Evolutionary conservation across 2,888 invertebrate genomes (phyloP), one percentile per base, ranked within the genome.

Genomic region (Agrotis ipsilon): DNA sequence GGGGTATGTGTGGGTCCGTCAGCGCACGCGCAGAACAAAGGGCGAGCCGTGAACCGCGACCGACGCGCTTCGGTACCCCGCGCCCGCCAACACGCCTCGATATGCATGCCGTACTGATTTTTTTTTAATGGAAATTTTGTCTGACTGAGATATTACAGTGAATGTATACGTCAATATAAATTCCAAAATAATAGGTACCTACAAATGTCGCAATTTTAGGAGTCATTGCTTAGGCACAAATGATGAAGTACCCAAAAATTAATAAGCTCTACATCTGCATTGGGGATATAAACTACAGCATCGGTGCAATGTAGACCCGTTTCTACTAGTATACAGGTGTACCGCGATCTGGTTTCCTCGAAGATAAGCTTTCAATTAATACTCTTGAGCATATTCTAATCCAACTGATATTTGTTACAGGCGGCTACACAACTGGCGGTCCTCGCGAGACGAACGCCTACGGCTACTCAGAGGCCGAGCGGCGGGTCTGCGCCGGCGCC

Each of bases 341-440:
- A 32, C 4, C 46, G 43, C 16, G 13, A n/a, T 45, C 32, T 51
- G 9, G 1, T 16, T 39, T n/a, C 5, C 6, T 68, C 9, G 11
- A 27, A 13, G 7, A 24, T 2, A 43, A 4, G 9, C 16, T 18
- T 5, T 19, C 13, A 3, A 13, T 3, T 24, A 1, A 49, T 16
- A 16, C n/a, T 39, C 43, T 49, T 49, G 9, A 48, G 9, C 24
- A 24, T 13, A 19, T 19, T 7, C 60, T 71, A 55, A 81, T 51
- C 21, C 21, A 6, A 19, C 2, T 61, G 19, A 16, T 57, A 1
- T 52, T 82, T 75, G 68, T 93, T 92, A 7, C 96, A 94, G 96
- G 96, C 68, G 97, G 96, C 81, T 96, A 97, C 91, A 96, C 96
- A 78, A 96, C 96, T 65, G 95, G 96, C 65, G 96, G 96, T 72